Conservation (phyloP, 1,140 invertebrate species). For the Glossosoma conforme region DNA sequence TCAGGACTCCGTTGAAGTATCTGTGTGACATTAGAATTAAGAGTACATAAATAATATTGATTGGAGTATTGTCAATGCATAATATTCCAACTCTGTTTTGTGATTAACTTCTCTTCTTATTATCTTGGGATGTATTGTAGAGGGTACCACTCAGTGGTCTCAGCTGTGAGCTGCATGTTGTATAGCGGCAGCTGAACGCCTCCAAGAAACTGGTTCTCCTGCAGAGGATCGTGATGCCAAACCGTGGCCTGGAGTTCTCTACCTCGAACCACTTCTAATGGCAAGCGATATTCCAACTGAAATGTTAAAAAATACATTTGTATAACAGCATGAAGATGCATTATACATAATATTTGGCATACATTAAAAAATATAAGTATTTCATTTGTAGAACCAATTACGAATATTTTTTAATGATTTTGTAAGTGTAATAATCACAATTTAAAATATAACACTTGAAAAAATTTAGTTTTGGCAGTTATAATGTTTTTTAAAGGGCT, state of each 20-base stretch:
- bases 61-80: too few species aligned
- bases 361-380: not conserved
- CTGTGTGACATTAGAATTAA: too few species aligned
- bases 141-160: slow-evolving; percentile 76
- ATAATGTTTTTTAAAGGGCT: too few species aligned
- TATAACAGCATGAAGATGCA: too few species aligned
- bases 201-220: slow-evolving; percentile 92
- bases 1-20: too few species aligned
- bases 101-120: too few species aligned
- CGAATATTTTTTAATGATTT: not conserved
- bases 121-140: slow-evolving; percentile 55
- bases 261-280: slow-evolving; percentile 71
- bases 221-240: slow-evolving; percentile 92
- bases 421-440: slow-evolving; percentile 5
- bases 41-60: too few species aligned
- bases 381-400: too few species aligned
- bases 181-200: slow-evolving; percentile 74
- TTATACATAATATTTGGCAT: too few species aligned
- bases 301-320: slow-evolving; percentile 34
- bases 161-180: slow-evolving; percentile 66
- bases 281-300: slow-evolving; percentile 83
- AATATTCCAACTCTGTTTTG: too few species aligned
- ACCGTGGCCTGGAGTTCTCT: slow-evolving; percentile 84
- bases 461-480: too few species aligned
- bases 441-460: not conserved